phyloP scores from a whole-genome alignment of 2,888 invertebrate genomes.

The Chaetogeoica ovagalla region DNA sequence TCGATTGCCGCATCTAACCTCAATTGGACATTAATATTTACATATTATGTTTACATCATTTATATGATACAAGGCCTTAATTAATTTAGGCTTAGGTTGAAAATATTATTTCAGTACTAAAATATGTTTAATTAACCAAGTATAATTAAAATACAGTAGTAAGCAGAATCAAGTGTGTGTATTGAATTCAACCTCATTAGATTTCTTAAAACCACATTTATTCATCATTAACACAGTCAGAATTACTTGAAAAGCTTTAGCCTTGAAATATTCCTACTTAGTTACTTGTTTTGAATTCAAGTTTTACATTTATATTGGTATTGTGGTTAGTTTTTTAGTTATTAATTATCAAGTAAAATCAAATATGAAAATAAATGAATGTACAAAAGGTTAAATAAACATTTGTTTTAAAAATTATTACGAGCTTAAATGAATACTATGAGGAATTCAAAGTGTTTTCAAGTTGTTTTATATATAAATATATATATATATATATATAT shows the following conservation, averaged over 20 bases:
- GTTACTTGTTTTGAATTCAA: not conserved
- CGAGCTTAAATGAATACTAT: not conserved
- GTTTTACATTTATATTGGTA: no score
- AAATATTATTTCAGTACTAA: not conserved
- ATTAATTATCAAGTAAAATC: no score
- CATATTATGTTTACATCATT: not conserved
- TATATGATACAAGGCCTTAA: not conserved
- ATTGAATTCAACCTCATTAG: no score
- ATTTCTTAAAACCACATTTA: no score
- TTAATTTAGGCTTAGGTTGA: not conserved
- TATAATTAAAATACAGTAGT: no score
- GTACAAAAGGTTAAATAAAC: not conserved
- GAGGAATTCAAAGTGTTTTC: not conserved
- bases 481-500: not conserved
- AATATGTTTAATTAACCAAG: no score
- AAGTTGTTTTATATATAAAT: not conserved
- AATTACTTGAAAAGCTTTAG: no score
- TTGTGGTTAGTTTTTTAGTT: no score
- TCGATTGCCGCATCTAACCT: not conserved
- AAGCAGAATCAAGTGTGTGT: no score
- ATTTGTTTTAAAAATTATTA: not conserved
- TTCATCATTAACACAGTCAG: no score
- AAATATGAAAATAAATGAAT: not conserved
- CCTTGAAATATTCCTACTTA: not conserved
- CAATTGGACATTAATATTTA: not conserved